Percentiles rank a stretch among this genome's conserved stretches.
Conservation (phyloP, 2,888 invertebrate genomes). For the Drosophila anomelani region DNA sequence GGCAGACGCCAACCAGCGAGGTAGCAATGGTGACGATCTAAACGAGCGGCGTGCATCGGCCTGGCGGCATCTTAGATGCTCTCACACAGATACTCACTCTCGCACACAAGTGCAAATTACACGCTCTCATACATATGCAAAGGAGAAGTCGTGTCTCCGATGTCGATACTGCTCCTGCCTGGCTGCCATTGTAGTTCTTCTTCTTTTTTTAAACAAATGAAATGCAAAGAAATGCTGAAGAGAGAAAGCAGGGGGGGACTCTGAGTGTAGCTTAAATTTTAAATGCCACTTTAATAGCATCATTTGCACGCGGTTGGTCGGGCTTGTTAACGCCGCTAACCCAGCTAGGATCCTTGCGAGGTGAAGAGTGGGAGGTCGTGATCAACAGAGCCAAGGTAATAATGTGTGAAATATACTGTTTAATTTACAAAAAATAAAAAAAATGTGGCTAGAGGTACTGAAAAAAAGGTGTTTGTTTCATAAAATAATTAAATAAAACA, state of each 20-base stretch:
- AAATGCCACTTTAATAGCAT: slow-evolving; percentile 83
- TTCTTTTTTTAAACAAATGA: slow-evolving; percentile 44
- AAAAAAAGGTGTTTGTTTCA: neutral
- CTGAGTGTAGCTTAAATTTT: slow-evolving; percentile 79
- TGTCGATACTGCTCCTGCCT: slow-evolving; percentile 38
- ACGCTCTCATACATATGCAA: slow-evolving; percentile 75
- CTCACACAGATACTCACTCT: slow-evolving; percentile 52
- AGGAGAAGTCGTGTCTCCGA: slow-evolving; percentile 61
- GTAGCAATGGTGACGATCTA: slow-evolving; percentile 73
- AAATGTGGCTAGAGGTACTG: neutral
- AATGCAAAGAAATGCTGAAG: slow-evolving; percentile 1
- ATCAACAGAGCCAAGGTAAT: neutral
- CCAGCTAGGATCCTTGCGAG: slow-evolving; percentile 16
- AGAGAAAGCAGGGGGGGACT: slow-evolving; percentile 55
- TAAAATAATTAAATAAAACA: neutral
- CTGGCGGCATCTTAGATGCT: slow-evolving; percentile 78
- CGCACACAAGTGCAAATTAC: slow-evolving; percentile 66
- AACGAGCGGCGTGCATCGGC: slow-evolving; percentile 67
- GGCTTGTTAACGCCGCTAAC: slow-evolving; percentile 68
- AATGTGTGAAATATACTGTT: neutral
- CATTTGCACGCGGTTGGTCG: slow-evolving; percentile 80
- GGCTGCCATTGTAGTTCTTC: slow-evolving; percentile 62
- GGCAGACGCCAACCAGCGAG: slow-evolving; percentile 46
- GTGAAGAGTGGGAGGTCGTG: slow-evolving; percentile 1
- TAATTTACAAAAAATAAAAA: neutral